These are phyloP conservation scores for Drosophila santomea DNA, from an alignment of 1,140 invertebrate genomes.

Conservation along the genomic window DNA sequence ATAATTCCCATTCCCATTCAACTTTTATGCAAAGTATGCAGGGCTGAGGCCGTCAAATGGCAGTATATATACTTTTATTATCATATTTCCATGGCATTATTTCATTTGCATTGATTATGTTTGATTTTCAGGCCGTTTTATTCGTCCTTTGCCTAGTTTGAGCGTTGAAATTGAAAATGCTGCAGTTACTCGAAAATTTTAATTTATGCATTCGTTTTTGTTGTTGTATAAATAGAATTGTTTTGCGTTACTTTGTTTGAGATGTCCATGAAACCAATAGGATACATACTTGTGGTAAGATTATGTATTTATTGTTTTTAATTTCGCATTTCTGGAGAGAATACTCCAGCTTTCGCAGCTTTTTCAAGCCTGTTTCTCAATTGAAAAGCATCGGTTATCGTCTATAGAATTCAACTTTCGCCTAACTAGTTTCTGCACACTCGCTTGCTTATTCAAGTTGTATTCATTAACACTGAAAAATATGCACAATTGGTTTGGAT, in stretches of 20 bases:
- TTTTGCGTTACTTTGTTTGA: conserved; percentile 59
- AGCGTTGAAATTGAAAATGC: conserved; percentile 38
- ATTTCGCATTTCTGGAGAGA: conserved; percentile 30
- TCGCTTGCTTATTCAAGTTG: conserved; percentile 12
- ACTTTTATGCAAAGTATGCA: conserved; percentile 19
- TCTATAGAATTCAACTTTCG: conserved; percentile 53
- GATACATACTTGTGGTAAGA: conserved; percentile 55
- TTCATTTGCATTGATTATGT: conserved; percentile 52
- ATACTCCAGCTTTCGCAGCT: background rate
- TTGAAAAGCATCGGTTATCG: conserved; percentile 6
- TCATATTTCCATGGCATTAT: conserved; percentile 52
- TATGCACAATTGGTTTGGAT: conserved; percentile 78
- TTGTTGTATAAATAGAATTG: conserved; percentile 47
- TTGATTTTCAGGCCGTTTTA: conserved; percentile 28
- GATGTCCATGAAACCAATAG: conserved; percentile 80
- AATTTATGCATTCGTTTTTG: conserved; percentile 34
- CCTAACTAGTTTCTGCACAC: conserved; percentile 57
- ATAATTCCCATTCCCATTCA: conserved; percentile 45
- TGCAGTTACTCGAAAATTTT: conserved; percentile 16
- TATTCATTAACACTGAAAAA: conserved; percentile 65
- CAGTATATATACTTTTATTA: conserved; percentile 41
- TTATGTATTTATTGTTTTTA: conserved; percentile 63
- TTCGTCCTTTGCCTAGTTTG: conserved; percentile 34
- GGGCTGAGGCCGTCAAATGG: conserved; percentile 14
- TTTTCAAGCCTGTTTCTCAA: too few relatives aligned